Evolutionary conservation across 2,888 invertebrate genomes (phyloP).

Genomic region (Drosophila longiperda): DNA sequence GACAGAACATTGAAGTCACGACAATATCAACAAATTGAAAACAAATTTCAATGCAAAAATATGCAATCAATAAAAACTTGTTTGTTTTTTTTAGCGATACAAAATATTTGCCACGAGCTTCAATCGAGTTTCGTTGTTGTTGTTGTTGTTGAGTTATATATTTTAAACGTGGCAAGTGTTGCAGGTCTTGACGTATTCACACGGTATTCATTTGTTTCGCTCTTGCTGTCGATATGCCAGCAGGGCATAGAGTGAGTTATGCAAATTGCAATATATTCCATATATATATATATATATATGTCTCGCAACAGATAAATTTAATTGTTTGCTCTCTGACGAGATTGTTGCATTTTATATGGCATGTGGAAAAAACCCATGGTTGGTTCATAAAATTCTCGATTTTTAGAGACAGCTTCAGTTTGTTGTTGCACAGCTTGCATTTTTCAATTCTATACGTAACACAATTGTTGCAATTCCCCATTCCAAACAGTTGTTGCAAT

Average conservation of each 20-base stretch:
- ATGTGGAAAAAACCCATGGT: slow-evolving; percentile 14
- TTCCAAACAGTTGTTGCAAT: not conserved
- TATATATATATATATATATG: slow-evolving; percentile 6
- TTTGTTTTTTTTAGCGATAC: slow-evolving; percentile 3
- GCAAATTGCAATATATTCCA: slow-evolving; percentile 23
- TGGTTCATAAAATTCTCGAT: not conserved
- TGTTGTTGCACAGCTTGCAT: not conserved
- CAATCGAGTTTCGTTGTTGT: slow-evolving; percentile 2
- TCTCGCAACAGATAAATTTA: slow-evolving; percentile 21
- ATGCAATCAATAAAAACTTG: slow-evolving; percentile 19
- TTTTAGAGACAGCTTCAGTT: not conserved
- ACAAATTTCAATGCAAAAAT: slow-evolving; percentile 2
- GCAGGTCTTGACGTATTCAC: slow-evolving; percentile 4
- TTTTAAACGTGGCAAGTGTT: slow-evolving; percentile 12
- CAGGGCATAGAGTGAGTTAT: not conserved
- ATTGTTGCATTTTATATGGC: slow-evolving; percentile 19
- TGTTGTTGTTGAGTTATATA: not conserved
- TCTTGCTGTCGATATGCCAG: slow-evolving; percentile 6
- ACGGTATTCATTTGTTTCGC: slow-evolving; percentile 12
- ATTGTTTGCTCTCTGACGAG: not conserved
- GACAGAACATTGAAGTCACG: not conserved
- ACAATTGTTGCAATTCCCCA: not conserved
- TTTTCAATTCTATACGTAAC: not conserved
- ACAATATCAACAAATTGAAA: not conserved
- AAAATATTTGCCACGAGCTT: slow-evolving; percentile 11